Base-by-base conservation (phyloP, 2,113 vertebrate species). In the Odocoileus hemionus region DNA sequence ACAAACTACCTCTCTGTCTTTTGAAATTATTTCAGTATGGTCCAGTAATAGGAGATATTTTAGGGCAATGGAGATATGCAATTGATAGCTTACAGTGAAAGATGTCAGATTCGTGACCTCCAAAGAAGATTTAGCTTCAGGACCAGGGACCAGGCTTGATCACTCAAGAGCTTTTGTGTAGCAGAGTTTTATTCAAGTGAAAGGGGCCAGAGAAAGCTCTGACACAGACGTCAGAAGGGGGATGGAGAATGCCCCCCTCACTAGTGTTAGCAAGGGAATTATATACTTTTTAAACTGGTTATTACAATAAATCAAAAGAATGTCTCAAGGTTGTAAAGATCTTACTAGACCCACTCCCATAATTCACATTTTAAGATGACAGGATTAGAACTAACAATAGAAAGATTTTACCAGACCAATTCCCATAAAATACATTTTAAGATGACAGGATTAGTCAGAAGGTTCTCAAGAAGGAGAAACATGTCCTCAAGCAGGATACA, bases 201-300 rank as follows among this genome's bases (percentile, higher is more conserved):
- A 74, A 74, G 23, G n/a, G 10, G 67, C 25, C 36, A 39, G 21
- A 39, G 2, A 25, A 74, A 39, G n/a, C 19, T 74, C 67, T 39
- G 36, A 74, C 10, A 36, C n/a, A 74, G 36, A 74, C 36, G 13
- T 74, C 36, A 74, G 36, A 6, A 39, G 5, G 36, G 19, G 67
- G 10, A 25, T 0, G 0, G n/a, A 39, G 19, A 74, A 1, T 23
- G 5, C 5, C n/a, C 67, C 19, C 1, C 10, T 74, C 5, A 1
- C 19, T 39, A 74, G 67, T 39, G 19, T 39, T 39, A 74, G 36
- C 36, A 23, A 74, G 36, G 10, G 36, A 74, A 25, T 74, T 23
- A 36, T 12, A 36, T 70, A 13, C 19, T 39, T 25, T 74, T 39
- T 74, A 0, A 70, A 74, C 39, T 25, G 67, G 67, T 74, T 39